Evolutionary conservation across 2,888 invertebrate species (phyloP).

Genomic region (Erannis defoliaria): DNA sequence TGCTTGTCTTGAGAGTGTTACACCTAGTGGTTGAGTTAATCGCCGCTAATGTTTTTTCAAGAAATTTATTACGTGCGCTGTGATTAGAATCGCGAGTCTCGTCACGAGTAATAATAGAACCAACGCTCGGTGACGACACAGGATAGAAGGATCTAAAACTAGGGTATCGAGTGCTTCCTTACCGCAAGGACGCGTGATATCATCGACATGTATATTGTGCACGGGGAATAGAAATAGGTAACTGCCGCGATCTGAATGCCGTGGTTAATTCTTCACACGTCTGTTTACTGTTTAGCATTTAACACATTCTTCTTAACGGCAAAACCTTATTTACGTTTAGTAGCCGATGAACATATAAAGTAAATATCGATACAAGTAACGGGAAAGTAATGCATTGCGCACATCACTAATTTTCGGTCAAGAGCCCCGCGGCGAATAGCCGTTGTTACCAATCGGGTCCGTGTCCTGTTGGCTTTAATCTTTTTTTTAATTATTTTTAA

Average conservation of each 20-base stretch:
- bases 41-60: constrained; percentile 39
- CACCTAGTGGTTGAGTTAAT: constrained; percentile 42
- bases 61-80: constrained; percentile 41
- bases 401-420: constrained; percentile 48
- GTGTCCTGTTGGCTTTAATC: constrained; percentile 31
- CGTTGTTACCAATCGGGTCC: constrained; percentile 39
- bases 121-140: constrained; percentile 70
- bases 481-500: constrained; percentile 29
- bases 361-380: constrained; percentile 48
- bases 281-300: constrained; percentile 61
- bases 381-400: constrained; percentile 46
- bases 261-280: constrained; percentile 71
- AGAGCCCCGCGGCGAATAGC: constrained; percentile 38
- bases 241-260: constrained; percentile 56
- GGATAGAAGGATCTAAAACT: constrained; percentile 79
- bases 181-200: constrained; percentile 82
- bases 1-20: constrained; percentile 52
- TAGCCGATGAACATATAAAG: constrained; percentile 45
- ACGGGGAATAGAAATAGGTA: constrained; percentile 73
- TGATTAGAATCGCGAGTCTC: constrained; percentile 52
- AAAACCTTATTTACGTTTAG: constrained; percentile 42
- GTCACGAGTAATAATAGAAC: constrained; percentile 72
- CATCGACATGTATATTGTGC: constrained; percentile 72
- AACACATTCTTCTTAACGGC: constrained; percentile 51
- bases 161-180: constrained; percentile 72